Percentiles rank a stretch among this genome's conserved stretches.
Conservation (phyloP, 2,797 vertebrate species). For the Hoplostethus atlanticus region DNA sequence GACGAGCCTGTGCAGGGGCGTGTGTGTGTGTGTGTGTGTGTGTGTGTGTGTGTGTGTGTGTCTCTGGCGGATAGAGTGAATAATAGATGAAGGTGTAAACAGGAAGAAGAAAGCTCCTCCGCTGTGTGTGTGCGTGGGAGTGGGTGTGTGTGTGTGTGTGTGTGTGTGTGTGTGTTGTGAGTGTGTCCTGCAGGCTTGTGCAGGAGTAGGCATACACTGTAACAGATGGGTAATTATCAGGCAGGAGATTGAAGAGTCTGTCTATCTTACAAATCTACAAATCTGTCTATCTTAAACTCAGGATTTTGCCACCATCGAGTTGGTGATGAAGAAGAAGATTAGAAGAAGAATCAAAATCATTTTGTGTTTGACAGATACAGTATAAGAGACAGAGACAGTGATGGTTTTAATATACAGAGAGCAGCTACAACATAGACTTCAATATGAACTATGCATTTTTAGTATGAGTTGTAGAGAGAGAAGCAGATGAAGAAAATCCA, state of each 20-base stretch:
- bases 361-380: slow-evolving; percentile 6
- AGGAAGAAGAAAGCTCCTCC: slow-evolving; percentile 78
- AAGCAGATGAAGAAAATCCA: too few species aligned
- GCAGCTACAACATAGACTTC: too few species aligned
- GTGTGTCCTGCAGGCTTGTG: slow-evolving; percentile 68
- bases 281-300: slow-evolving; percentile 49
- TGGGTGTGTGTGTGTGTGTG: slow-evolving; percentile 20
- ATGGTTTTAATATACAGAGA: too few species aligned
- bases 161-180: slow-evolving; percentile 4
- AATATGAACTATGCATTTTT: too few species aligned
- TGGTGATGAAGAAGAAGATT: slow-evolving; percentile 39
- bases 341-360: slow-evolving; percentile 22
- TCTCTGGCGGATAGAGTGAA: slow-evolving; percentile 72
- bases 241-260: slow-evolving; percentile 49
- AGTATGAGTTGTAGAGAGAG: too few species aligned
- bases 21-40: slow-evolving; percentile 33
- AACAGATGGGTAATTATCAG: slow-evolving; percentile 82
- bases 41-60: slow-evolving; percentile 34
- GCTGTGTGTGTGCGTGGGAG: slow-evolving; percentile 15
- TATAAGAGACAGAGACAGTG: too few species aligned
- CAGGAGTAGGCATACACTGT: slow-evolving; percentile 52
- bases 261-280: too few species aligned
- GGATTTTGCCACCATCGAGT: slow-evolving; percentile 34
- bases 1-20: slow-evolving; percentile 31
- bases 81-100: slow-evolving; percentile 82